Evolutionary conservation across 53 echinoderm and acorn worm species (phyloP), one percentile per base, ranked within the genome.

Genomic region (Luidia sarsii): DNA sequence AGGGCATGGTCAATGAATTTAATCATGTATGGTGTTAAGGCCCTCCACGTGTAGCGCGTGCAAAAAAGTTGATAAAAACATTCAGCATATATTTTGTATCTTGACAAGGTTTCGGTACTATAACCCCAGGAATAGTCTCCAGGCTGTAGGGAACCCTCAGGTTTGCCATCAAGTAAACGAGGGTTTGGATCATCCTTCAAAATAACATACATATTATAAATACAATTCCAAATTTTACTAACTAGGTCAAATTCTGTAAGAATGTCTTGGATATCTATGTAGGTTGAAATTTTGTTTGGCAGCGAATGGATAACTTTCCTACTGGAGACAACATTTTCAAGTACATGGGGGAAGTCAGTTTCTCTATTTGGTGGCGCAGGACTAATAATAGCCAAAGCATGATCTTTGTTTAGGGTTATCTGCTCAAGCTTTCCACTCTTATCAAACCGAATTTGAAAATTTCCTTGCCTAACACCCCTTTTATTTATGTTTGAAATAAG

Each of bases 391-490:
- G 53, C 80, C 7, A 79, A 67, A 20, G 89, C 89, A 84, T 83
- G 66, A 27, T 75, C 82, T 49, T 90, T 86, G 52, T 86, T 90
- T 20, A 90, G 73, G 0, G 50, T 77, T 15, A 90, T 67, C 0
- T 52, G 86, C 32, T 87, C 87, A 51, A 54, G 82, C 33, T 87
- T 86, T 28, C 87, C 82, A 21, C 50, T 32, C 33, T 77, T 83
- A 33, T 90, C 86, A 67, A 87, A 71, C 14, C 82, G 59, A 24
- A 90, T 82, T 2, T 61, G 46, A 35, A 90, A 90, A 69, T 90
- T 90, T 11, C 87, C 91, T 33, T 90, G 75, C 11, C 83, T 36
- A 3, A 91, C 57, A 24, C 79, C 74, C 51, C 79, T 71, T 65
- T 75, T 73, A 46, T 90, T 87, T 10, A 90, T 87, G 55, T 90